phyloP scores from a whole-genome alignment of 2,888 invertebrate genomes.

The Volucella zonaria region DNA sequence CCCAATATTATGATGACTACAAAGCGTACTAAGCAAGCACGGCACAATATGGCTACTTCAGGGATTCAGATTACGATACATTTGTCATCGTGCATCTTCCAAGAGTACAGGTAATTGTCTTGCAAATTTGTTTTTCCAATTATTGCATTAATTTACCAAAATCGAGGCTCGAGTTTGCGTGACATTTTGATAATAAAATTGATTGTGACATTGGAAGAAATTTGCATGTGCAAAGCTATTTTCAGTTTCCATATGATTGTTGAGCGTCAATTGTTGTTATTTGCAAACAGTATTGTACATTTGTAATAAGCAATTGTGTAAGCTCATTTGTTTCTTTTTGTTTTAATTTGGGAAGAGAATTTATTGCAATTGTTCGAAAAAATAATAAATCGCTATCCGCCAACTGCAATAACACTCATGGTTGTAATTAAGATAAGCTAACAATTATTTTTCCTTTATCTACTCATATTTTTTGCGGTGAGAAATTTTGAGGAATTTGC shows the following conservation, averaged over 20 bases:
- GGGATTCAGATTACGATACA: conserved; percentile 9
- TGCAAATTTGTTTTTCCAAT: conserved; percentile 14
- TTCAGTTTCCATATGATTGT: conserved; percentile 27
- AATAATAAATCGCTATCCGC: too few relatives aligned
- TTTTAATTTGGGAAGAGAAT: too few relatives aligned
- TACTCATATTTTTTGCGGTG: too few relatives aligned
- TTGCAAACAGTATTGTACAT: background rate
- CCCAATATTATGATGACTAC: conserved; percentile 37
- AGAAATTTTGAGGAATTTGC: too few relatives aligned
- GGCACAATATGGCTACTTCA: background rate
- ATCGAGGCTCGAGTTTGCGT: conserved; percentile 7
- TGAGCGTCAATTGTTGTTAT: conserved; percentile 9
- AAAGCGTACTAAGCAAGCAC: conserved; percentile 1
- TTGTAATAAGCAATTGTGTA: background rate
- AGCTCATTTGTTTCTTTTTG: background rate
- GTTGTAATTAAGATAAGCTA: too few relatives aligned
- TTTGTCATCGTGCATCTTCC: background rate
- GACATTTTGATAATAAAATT: background rate
- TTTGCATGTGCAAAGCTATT: conserved; percentile 49
- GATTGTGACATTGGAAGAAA: background rate
- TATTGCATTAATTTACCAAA: conserved; percentile 9
- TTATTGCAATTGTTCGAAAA: too few relatives aligned
- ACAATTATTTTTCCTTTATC: too few relatives aligned
- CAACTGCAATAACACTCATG: too few relatives aligned
- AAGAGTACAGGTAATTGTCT: background rate